Base-by-base conservation (phyloP, 2,888 invertebrate species). In the Caenorhabditis sp. region DNA sequence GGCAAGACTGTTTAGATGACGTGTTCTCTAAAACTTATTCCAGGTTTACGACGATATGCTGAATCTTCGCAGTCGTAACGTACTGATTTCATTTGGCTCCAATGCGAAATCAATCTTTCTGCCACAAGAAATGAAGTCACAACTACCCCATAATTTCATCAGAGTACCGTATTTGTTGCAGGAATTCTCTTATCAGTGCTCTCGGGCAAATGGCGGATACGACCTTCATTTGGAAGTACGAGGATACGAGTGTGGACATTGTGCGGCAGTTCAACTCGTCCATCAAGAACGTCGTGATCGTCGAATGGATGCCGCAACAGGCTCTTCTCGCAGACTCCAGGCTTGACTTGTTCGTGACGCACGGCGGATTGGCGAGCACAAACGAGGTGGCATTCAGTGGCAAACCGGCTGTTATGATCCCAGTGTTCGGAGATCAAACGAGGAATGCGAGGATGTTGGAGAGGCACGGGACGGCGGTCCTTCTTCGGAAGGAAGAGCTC, bases 141-240 rank as follows among this genome's bases (percentile, higher is more conserved):
- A 27, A 62, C 43, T 9, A 4, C 2, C 17, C 26, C n/a, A 46
- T 17, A 32, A 37, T 7, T 7, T 11, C 7, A 11, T 9, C 20
- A 41, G 30, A 24, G 26, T 43, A 56, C 41, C 4, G 15, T 27
- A 15, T 30, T 11, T n/a, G 17, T 52, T 78, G 48, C 62, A 81
- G 80, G 39, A 55, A 75, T 27, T 59, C 78, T 11, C 59, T 82
- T 22, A 58, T 82, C 26, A 55, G 59, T 32, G 59, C 68, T 17
- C 55, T 78, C 32, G 52, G 41, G 2, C 46, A 52, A 1, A 75
- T 82, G 70, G 73, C 78, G 11, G 73, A 78, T n/a, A 56, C 66
- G 5, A 78, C 81, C 20, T 82, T 82, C 56, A 82, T 82, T 15
- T 82, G 79, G 79, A 82, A 82, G 46, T 82, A 82, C 50, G 79